These are phyloP conservation scores for Rhaphigaster nebulosa DNA, from an alignment of 2,888 invertebrate genomes.

Conservation along the genomic window DNA sequence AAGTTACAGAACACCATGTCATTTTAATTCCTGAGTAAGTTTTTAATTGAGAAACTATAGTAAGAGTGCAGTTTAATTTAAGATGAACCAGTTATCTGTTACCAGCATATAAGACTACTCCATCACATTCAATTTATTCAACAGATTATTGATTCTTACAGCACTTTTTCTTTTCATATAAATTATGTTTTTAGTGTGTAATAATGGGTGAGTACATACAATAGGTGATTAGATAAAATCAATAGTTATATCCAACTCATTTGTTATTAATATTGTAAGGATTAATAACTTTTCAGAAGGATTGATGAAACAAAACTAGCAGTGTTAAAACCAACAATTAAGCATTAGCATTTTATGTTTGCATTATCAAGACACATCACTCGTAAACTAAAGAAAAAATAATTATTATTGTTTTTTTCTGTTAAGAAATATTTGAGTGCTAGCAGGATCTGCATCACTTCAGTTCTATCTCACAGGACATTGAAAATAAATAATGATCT, in stretches of 20 bases:
- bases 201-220: constrained; percentile 6
- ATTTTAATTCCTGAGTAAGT: not conserved
- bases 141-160: not conserved
- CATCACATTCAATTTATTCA: not conserved
- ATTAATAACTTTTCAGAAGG: not conserved
- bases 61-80: not conserved
- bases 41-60: not conserved
- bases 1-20: not conserved
- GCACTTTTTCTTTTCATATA: not conserved
- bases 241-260: not conserved
- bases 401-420: not conserved
- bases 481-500: not conserved
- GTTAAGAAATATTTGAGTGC: not conserved
- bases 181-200: not conserved
- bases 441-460: not conserved
- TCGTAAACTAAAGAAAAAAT: not conserved
- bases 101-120: not conserved
- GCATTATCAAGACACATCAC: not conserved
- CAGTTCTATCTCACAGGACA: not conserved
- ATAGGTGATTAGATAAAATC: not conserved
- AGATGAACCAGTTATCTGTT: not conserved
- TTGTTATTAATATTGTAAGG: not conserved
- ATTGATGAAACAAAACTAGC: not conserved
- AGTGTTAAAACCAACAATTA: not conserved
- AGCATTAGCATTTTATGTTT: not conserved